Base-by-base conservation (phyloP, 2,888 invertebrate species). In the Chrysolina americana region DNA sequence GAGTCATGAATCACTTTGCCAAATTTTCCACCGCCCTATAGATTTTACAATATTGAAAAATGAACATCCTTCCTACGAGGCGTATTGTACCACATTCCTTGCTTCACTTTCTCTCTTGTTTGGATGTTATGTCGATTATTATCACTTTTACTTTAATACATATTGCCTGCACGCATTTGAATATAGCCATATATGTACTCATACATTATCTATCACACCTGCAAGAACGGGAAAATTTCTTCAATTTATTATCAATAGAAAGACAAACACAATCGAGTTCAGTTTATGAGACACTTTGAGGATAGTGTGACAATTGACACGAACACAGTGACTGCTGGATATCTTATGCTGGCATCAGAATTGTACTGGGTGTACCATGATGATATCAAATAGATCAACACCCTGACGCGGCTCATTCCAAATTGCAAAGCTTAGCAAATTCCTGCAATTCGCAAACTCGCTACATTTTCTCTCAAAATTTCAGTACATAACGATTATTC, bases 121-220 rank as follows among this genome's bases (percentile, higher is more conserved):
- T 41, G 41, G 28, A 53, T 68, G 68, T 74, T 71, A 59, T 62
- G 59, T 41, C 71, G 53, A 68, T 74, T 65, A 71, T 74, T 41
- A 68, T 68, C 63, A 74, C 74, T 74, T 71, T 74, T 74, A 74
- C 74, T 74, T 71, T 68, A 66, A 66, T 41, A 41, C 41, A 53
- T 68, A 28, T 53, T 41, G 41, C 36, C 28, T 41, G 36, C 36
- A 21, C 41, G 44, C 50, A 68, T 68, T 68, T 68, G 53, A 53
- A 68, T 68, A 53, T 15, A 41, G 11, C 68, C 41, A 53, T 53
- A 53, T 68, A 56, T 50, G 53, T 17, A 41, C 53, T 15, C 11
- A 28, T 9, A 59, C 23, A 66, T 68, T 21, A 53, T 53, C 19
- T 5, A 19, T 41, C 13, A 41, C 68, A 68, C 41, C 19, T 68